Base-by-base conservation (phyloP, 2,888 invertebrate genomes). In the Yponomeuta plumbellus region DNA sequence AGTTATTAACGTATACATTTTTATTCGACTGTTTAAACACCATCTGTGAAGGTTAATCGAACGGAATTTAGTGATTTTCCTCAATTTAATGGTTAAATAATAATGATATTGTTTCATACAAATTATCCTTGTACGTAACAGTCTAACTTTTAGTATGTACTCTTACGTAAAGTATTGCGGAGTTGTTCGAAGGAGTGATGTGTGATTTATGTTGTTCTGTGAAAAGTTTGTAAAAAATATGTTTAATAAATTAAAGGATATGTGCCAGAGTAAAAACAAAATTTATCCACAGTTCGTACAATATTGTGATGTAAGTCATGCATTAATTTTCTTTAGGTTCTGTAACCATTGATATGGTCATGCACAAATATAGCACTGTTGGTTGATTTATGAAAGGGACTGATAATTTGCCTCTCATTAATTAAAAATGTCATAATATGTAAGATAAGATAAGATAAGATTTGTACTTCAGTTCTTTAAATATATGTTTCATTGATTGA, bases 1-100 rank as follows among this genome's bases (percentile, higher is more conserved):
- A 69, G 59, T 66, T n/a, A n/a, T 2, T 57, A 56, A 56, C n/a
- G 67, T 68, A 66, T 68, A 69, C 68, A 69, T 66, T 72, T 73
- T 74, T 70, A 73, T 72, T 79, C 76, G 77, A 76, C 81, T 76
- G 75, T 75, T 75, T 76, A 79, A 80, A 76, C 76, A 75, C 68
- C 71, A 70, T 74, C 75, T 71, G 74, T 72, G 75, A 72, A 77
- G 79, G 76, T 74, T 77, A 78, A 74, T 71, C 70, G 69, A 67
- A 67, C 20, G 23, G 65, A 67, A 66, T 68, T 70, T 73, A 72
- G 72, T 70, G 70, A 70, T 71, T 74, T 74, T 75, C 71, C 71
- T 72, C 69, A 69, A 63, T 63, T 21, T 20, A 26, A 8, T 40
- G 17, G 34, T 13, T 22, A 20, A 66, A 17, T 59, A 4, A 39